Percentiles rank a stretch among this genome's conserved stretches.
These are phyloP conservation scores for Chanos chanos DNA, from an alignment of 2,797 vertebrate genomes.

Conservation along the genomic window DNA sequence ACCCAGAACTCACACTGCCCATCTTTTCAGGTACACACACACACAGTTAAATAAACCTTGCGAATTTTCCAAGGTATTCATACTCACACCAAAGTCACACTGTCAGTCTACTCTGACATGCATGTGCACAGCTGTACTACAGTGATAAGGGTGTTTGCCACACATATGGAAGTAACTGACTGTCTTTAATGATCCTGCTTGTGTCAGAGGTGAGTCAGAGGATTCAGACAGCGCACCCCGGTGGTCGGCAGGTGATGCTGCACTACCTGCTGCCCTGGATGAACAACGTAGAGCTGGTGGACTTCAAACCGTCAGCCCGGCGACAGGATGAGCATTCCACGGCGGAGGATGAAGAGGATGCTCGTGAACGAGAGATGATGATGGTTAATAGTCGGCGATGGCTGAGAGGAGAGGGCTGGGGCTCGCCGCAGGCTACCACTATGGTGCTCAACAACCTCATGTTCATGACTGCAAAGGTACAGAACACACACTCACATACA, in stretches of 20 bases:
- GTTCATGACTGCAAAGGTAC: constrained; percentile 99
- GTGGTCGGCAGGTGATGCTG: constrained; percentile 95
- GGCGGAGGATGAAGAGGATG: constrained; percentile 77
- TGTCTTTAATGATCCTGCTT: too few species aligned
- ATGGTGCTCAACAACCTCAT: constrained; percentile 99
- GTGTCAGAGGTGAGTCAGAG: constrained; percentile 93
- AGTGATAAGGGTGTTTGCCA: too few species aligned
- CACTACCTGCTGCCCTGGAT: constrained; percentile 98
- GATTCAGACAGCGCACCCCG: constrained; percentile 94
- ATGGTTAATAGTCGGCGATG: constrained; percentile 96
- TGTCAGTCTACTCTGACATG: neutral
- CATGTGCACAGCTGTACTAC: neutral
- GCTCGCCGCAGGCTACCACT: constrained; percentile 91
- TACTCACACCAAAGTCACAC: neutral
- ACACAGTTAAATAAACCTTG: neutral
- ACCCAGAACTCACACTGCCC: constrained; percentile 94
- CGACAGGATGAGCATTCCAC: constrained; percentile 72
- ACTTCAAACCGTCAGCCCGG: constrained; percentile 80
- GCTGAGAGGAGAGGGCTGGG: constrained; percentile 96
- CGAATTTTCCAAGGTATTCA: neutral
- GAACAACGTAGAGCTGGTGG: constrained; percentile 97
- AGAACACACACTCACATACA: neutral
- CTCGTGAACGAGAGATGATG: constrained; percentile 81
- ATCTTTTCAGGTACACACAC: constrained; percentile 88
- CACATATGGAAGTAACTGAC: too few species aligned